Evolutionary conservation across 2,888 invertebrate genomes (phyloP), one percentile per base, ranked within the genome.

Genomic region (Lucinisca nassula): DNA sequence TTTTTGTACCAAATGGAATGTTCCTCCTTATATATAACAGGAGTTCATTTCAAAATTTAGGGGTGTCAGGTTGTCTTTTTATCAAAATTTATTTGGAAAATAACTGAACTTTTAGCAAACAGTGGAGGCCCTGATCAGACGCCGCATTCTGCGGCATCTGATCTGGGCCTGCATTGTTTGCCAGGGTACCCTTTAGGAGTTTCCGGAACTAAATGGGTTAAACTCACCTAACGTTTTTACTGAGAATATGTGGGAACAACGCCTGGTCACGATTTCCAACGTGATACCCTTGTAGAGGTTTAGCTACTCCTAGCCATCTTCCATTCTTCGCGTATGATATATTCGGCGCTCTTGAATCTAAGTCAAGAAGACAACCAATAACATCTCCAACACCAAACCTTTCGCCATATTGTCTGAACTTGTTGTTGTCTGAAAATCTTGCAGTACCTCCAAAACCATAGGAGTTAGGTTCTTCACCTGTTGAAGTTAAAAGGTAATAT

Each of bases 301-400:
- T 98, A 0, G 98, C 98, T 0, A 97, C 97, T 17, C 98, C 98
- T 81, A 98, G 97, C 94, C 97, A 97, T 84, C 97, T 97, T 0
- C 99, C 99, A 96, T 99, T 99, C 83, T 99, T 97, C 0, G 98
- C 98, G 96, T 98, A 99, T 14, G 97, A 97, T 30, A 99, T 97
- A 89, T 97, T 97, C 89, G 98, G 97, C 0, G 97, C 97, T 55
- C 97, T 97, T n/a, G 97, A 97, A 61, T 97, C 97, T 91, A 98
- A 96, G 95, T 98, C 98, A 97, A 98, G 94, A 78, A 96, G 95
- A 51, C 94, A 94, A 38, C 98, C 98, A 89, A 99, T 97, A 30
- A 99, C 98, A 96, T 99, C 99, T 77, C 98, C 98, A 90, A 97
- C 97, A 61, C 97, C 97, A 96, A 98, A 98, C 24, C 97, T 96